Evolutionary conservation across 2,113 vertebrate species (phyloP), one percentile per base, ranked within the genome.

Genomic region (Hystrix cristata): DNA sequence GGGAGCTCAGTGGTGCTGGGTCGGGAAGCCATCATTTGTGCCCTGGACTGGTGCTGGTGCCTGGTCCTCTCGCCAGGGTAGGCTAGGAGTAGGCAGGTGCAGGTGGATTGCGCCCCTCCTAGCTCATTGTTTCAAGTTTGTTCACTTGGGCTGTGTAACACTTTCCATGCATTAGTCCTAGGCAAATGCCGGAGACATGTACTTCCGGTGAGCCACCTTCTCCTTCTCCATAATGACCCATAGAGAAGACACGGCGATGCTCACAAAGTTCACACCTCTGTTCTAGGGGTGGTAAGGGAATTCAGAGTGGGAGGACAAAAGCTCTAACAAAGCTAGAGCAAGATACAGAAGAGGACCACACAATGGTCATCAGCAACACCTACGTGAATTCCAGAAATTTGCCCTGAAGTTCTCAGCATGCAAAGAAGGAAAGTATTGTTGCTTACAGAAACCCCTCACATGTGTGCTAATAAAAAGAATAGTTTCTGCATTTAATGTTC

Each of bases 311-410:
- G 57, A 91, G 31, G 51, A 60, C 18, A 48, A 55, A 80, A 7
- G 38, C 60, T 76, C 38, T 0, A 18, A 88, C 23, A 31, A 81
- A 86, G 38, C 53, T 1, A 6, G 72, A 76, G 31, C 71, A 31
- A 71, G 67, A 83, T 0, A 10, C 0, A 55, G 19, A 57, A 65
- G 14, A 2, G 14, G 55, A 27, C 48, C 11, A 21, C 0, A 7
- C 19, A 21, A 1, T 0, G 14, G 4, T 31, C 46, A 62, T 74
- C 69, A 29, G 0, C 2, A 3, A 9, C 0, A 6, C 21, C 18
- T 16, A 14, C n/a, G 25, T 11, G 0, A 31, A 48, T 27, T 16
- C 51, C 81, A 69, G 57, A 62, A 31, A 29, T 12, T 38, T n/a
- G 29, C 29, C 38, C 65, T 53, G 16, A 82, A 81, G 9, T 27